Conservation (phyloP, 1,140 invertebrate genomes). For the Drosophila mauritiana region DNA sequence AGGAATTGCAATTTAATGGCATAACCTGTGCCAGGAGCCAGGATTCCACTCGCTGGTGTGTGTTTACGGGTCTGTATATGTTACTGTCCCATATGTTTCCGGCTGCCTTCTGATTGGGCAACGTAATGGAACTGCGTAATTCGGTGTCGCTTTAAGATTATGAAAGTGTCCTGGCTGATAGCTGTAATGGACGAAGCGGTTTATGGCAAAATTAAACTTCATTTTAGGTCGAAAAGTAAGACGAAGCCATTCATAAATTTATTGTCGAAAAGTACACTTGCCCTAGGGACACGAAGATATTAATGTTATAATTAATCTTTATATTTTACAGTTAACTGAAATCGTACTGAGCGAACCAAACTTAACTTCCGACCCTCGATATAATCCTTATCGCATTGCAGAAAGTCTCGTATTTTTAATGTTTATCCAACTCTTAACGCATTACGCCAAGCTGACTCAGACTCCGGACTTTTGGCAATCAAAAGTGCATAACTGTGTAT, state of each 20-base stretch:
- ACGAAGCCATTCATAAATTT: no score
- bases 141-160: conserved; percentile 26
- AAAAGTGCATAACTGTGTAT: conserved; percentile 57
- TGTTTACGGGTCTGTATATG: conserved; percentile 1
- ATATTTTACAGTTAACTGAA: no score
- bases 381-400: not conserved
- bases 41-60: conserved; percentile 3
- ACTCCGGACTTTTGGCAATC: conserved; percentile 46
- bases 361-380: not conserved
- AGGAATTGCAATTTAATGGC: conserved; percentile 78
- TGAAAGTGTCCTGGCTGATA: conserved; percentile 22
- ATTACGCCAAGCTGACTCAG: conserved; percentile 43
- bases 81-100: conserved; percentile 37
- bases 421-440: conserved; percentile 42
- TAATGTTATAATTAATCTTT: no score
- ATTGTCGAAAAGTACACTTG: no score
- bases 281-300: no score
- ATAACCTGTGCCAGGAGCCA: conserved; percentile 61
- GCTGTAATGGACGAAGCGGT: conserved; percentile 5
- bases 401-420: conserved; percentile 32
- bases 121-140: conserved; percentile 51
- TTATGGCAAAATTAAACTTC: not conserved
- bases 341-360: not conserved
- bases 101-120: conserved; percentile 45
- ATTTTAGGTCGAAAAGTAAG: not conserved